Conservation (phyloP, 2,888 invertebrate species). For the Dolichopus griseipennis region DNA sequence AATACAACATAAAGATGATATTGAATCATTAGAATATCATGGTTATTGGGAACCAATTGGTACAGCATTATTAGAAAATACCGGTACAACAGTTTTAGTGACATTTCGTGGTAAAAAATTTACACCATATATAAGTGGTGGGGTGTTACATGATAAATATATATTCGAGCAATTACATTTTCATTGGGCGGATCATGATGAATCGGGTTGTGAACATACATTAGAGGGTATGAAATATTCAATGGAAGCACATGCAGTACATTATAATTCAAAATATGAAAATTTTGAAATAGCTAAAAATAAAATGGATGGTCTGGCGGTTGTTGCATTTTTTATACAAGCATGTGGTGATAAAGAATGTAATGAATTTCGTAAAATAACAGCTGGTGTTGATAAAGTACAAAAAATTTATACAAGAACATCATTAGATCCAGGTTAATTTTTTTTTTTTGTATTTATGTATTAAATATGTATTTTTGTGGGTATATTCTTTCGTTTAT, state of each 20-base stretch:
- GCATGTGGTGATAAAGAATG: conserved; percentile 51
- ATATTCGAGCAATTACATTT: conserved; percentile 72
- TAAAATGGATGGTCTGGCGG: conserved; percentile 61
- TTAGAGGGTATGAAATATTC: conserved; percentile 65
- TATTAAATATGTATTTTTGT: too few relatives aligned
- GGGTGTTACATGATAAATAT: conserved; percentile 56
- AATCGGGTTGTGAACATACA: conserved; percentile 70
- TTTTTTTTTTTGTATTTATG: neutral
- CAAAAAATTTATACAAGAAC: conserved; percentile 39
- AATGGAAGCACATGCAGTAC: conserved; percentile 71
- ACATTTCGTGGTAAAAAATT: conserved; percentile 51
- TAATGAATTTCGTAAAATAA: conserved; percentile 51
- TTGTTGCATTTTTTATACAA: conserved; percentile 59
- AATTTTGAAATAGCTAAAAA: conserved; percentile 55
- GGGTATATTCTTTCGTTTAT: too few relatives aligned
- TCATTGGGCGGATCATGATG: conserved; percentile 69
- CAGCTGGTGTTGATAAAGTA: conserved; percentile 46
- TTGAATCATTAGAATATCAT: conserved; percentile 41
- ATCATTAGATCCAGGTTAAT: conserved; percentile 40
- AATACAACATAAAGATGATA: conserved; percentile 42
- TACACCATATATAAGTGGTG: conserved; percentile 52
- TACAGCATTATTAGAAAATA: conserved; percentile 40
- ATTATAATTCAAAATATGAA: conserved; percentile 62
- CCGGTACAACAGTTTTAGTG: conserved; percentile 49
- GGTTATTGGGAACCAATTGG: conserved; percentile 44